These are phyloP conservation scores for Parnassius mnemosyne DNA, from an alignment of 2,888 invertebrate species.

Conservation along the genomic window DNA sequence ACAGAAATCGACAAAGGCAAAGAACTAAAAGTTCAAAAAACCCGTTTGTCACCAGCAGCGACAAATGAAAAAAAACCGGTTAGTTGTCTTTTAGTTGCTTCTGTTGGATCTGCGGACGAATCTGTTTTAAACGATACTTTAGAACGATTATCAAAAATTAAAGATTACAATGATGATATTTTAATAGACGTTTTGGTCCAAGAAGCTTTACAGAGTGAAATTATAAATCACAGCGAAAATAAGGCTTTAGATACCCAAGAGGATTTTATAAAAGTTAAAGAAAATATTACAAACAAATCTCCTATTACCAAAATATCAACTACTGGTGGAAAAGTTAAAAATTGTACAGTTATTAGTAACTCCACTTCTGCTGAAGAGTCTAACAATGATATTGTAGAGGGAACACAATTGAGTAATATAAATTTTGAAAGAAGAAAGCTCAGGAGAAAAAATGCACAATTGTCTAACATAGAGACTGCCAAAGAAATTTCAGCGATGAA, in stretches of 20 bases:
- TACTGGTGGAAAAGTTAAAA: constrained; percentile 23
- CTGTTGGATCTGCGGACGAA: constrained; percentile 49
- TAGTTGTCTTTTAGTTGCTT: constrained; percentile 50
- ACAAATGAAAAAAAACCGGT: constrained; percentile 40
- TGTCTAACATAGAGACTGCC: constrained; percentile 18
- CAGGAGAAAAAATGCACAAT: not conserved
- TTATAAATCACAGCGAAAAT: constrained; percentile 24
- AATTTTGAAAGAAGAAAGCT: constrained; percentile 17
- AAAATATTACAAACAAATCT: constrained; percentile 26
- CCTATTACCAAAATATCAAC: constrained; percentile 19
- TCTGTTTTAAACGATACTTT: constrained; percentile 54
- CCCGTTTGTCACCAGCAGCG: constrained; percentile 36
- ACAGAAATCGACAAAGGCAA: constrained; percentile 16
- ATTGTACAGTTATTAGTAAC: constrained; percentile 35
- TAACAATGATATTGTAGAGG: constrained; percentile 48
- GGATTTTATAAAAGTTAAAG: not conserved
- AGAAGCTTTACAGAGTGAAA: constrained; percentile 48
- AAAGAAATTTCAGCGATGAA: constrained; percentile 19
- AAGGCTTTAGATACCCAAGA: constrained; percentile 2
- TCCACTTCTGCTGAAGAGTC: constrained; percentile 55
- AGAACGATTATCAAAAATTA: constrained; percentile 46
- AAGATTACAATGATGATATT: constrained; percentile 44
- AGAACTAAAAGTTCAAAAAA: constrained; percentile 21
- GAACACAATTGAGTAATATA: constrained; percentile 47
- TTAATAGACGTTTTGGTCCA: constrained; percentile 52